These are phyloP conservation scores for Atta colombica DNA, from an alignment of 1,140 invertebrate genomes.

Conservation along the genomic window DNA sequence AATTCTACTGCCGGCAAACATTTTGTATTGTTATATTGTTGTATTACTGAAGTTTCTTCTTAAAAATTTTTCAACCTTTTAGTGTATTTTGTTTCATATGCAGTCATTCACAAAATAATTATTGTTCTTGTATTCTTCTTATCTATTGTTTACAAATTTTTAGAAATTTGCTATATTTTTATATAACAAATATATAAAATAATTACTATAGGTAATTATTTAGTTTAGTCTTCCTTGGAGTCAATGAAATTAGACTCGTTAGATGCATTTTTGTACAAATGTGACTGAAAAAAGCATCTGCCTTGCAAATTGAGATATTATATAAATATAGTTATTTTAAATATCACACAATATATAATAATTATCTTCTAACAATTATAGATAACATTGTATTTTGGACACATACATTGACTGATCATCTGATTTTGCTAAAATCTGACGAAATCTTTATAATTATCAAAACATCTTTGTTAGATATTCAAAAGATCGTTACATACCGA, in stretches of 20 bases:
- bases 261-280: too few relatives aligned
- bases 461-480: too few relatives aligned
- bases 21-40: slow-evolving; percentile 13
- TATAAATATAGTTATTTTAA: neutral
- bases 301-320: too few relatives aligned
- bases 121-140: neutral
- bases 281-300: too few relatives aligned
- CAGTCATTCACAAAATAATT: neutral
- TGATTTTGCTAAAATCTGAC: neutral
- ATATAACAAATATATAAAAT: neutral
- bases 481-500: neutral
- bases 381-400: neutral
- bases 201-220: neutral
- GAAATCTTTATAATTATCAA: too few relatives aligned
- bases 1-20: slow-evolving; percentile 5
- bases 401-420: neutral
- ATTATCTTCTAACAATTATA: neutral
- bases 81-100: neutral
- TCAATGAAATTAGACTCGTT: too few relatives aligned
- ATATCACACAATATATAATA: neutral
- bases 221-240: too few relatives aligned
- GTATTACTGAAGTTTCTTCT: neutral
- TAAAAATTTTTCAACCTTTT: neutral
- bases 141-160: neutral
- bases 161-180: neutral